Evolutionary conservation across 2,888 invertebrate species (phyloP).

Genomic region (Capitulum mitella): DNA sequence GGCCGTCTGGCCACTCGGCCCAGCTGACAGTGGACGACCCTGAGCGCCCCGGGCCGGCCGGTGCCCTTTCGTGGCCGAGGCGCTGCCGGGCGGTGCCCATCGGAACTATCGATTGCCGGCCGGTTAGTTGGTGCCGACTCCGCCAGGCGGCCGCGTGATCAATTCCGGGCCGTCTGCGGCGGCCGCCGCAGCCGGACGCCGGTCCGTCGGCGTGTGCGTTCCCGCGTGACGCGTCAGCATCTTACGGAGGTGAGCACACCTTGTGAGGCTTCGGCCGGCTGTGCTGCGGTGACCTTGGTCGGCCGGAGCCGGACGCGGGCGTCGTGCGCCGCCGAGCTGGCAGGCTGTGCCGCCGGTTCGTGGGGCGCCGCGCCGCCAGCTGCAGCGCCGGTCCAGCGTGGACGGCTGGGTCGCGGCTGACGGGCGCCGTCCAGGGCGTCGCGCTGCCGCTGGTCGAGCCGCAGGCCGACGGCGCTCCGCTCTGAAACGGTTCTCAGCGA

Average conservation of each 20-base stretch:
- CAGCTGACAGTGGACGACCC: neutral
- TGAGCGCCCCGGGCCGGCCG: neutral
- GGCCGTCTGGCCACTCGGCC: too few relatives aligned
- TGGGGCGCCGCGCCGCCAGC: too few relatives aligned
- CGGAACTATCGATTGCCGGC: neutral
- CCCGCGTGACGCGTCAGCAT: neutral
- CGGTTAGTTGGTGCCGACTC: neutral
- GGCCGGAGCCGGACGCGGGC: neutral
- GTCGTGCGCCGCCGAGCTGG: neutral
- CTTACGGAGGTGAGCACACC: neutral
- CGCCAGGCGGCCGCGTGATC: slow-evolving; percentile 21
- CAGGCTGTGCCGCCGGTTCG: neutral
- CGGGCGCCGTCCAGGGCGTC: too few relatives aligned
- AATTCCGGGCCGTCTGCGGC: neutral
- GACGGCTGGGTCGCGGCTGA: too few relatives aligned
- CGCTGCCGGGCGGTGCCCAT: neutral
- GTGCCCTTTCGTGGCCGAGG: too few relatives aligned
- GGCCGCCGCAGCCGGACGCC: neutral
- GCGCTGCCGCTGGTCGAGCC: too few relatives aligned
- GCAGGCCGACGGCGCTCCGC: too few relatives aligned
- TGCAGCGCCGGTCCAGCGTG: too few relatives aligned
- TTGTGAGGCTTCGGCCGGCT: neutral
- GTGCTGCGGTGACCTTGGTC: too few relatives aligned
- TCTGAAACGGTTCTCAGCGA: too few relatives aligned
- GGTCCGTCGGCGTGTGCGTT: neutral